Evolutionary conservation across 1,140 invertebrate genomes (phyloP).

Genomic region (Neuroterus valhalla): DNA sequence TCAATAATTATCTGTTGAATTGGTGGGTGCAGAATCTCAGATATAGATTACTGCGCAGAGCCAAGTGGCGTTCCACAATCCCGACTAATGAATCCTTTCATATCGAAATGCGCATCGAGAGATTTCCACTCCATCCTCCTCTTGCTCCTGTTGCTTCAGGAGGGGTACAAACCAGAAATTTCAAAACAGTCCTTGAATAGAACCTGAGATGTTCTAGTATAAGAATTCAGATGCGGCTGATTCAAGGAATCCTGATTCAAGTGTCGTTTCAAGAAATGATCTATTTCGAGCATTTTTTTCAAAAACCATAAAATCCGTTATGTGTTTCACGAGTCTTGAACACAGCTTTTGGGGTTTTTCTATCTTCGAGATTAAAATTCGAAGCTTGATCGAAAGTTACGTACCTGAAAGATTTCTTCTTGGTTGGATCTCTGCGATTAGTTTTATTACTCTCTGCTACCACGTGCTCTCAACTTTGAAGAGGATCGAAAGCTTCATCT

Average conservation of each 20-base stretch:
- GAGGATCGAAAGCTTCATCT: conserved; percentile 9
- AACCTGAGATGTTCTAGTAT: not conserved
- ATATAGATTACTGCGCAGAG: conserved; percentile 17
- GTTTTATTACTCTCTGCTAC: conserved; percentile 52
- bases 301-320: conserved; percentile 43
- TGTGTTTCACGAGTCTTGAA: conserved; percentile 47
- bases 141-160: not conserved
- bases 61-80: conserved; percentile 16
- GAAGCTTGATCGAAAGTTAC: conserved; percentile 55
- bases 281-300: not conserved
- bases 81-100: conserved; percentile 28
- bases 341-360: conserved; percentile 22
- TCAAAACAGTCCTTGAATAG: conserved; percentile 40
- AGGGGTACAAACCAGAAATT: conserved; percentile 5
- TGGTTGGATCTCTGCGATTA: conserved; percentile 31
- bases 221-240: not conserved
- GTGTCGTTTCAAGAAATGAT: not conserved
- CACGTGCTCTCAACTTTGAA: conserved; percentile 22
- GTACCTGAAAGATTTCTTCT: conserved; percentile 52
- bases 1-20: conserved; percentile 23
- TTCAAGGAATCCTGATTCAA: too few species aligned
- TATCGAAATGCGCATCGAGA: conserved; percentile 18
- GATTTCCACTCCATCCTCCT: not conserved
- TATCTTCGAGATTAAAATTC: conserved; percentile 57
- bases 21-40: conserved; percentile 8